Base-by-base conservation (phyloP, 2,113 vertebrate species). In the Rhodinocichla rosea region DNA sequence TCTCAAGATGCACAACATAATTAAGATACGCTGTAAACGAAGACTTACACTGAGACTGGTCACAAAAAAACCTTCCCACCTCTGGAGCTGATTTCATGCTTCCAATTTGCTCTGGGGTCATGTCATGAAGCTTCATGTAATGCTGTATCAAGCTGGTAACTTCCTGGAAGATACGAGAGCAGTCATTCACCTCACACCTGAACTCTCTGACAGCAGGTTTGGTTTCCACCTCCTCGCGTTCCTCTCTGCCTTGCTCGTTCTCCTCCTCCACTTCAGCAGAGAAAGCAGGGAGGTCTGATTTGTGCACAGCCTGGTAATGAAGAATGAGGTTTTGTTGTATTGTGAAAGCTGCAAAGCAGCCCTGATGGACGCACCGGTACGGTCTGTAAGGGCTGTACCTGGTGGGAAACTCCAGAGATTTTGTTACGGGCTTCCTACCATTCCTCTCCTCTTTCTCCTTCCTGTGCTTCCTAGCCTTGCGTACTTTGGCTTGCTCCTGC, bases 281-380 rank as follows among this genome's bases (percentile, higher is more conserved):
- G 95, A 99, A 98, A 11, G 98, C 98, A 32, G 99, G 98, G 37
- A 99, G 93, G 86, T 98, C 98, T 18, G 99, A 99, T 85, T 99
- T 99, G 92, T 99, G 99, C 57, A 99, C 98, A 45, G 99, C 98
- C 76, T 99, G 98, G 94, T 99, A 99, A 95, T 99, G 99, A 69
- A 99, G 99, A 93, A 99, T 99, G 55, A 99, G 95, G 91, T 99
- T 99, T 44, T 99, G 99, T 7, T 99, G 99, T 94, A 99, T 99
- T 0, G 99, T 99, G 90, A 99, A 99, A 33, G 99, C 99, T 1
- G 99, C 99, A 56, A 98, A 98, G 80, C 99, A 99, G 44, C 98
- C 99, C 93, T 99, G 98, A 90, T 99, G 99, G 80, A 99, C 99
- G 5, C 99, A 99, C 7, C 98, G 97, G 80, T 99, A 99, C 0